A percentile compares a stretch with the other conserved stretches of the same genome.
phyloP scores from a whole-genome alignment of 2,888 invertebrate genomes.

The Lottia gigantea region DNA sequence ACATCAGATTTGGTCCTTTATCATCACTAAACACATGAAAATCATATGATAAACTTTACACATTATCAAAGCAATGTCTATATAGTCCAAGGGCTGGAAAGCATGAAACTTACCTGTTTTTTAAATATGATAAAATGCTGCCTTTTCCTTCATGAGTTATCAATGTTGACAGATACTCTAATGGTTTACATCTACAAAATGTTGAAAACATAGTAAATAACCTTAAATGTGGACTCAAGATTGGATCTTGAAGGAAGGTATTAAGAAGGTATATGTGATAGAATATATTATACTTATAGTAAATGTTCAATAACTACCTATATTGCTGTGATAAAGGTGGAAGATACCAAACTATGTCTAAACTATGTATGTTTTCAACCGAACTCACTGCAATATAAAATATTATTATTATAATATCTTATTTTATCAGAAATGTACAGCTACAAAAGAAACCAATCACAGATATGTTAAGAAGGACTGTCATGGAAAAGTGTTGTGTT shows the following conservation, averaged over 20 bases:
- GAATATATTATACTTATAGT: too few relatives aligned
- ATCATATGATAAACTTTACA: background rate
- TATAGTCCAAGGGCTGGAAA: background rate
- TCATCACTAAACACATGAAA: background rate
- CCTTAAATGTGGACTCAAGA: background rate
- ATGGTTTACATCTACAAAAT: conserved; percentile 75
- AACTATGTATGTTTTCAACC: conserved; percentile 64
- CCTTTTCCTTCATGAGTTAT: conserved; percentile 84
- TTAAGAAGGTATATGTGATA: background rate
- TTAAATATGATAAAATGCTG: conserved; percentile 59
- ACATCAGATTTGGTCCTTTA: background rate
- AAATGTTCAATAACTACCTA: conserved; percentile 53
- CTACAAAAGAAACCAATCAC: too few relatives aligned
- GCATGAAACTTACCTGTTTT: conserved; percentile 49
- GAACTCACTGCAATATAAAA: conserved; percentile 54
- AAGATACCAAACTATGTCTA: conserved; percentile 77
- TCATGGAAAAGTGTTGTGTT: too few relatives aligned
- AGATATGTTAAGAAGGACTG: too few relatives aligned
- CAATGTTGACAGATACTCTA: conserved; percentile 81
- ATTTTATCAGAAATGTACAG: too few relatives aligned
- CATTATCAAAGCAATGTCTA: background rate
- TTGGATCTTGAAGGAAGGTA: too few relatives aligned
- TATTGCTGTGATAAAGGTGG: conserved; percentile 77
- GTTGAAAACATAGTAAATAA: background rate
- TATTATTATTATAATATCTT: too few relatives aligned